These are phyloP conservation scores for Clistopyga incitator DNA, from an alignment of 2,888 invertebrate species.

Conservation along the genomic window DNA sequence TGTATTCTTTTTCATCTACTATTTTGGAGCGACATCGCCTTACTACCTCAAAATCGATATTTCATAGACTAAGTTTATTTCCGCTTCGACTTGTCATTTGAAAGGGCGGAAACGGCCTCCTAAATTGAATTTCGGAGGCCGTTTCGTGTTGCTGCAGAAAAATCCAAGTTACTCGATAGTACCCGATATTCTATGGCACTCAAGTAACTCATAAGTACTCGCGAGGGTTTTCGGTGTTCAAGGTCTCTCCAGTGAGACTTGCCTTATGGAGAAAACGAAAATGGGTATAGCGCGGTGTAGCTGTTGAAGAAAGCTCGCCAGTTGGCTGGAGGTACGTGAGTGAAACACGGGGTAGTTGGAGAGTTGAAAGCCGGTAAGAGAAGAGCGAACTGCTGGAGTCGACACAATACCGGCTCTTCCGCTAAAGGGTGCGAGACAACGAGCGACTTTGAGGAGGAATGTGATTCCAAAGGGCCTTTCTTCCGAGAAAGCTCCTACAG, in stretches of 20 bases:
- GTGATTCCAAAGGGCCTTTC: constrained; percentile 74
- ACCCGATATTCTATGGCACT: neutral
- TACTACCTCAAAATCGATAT: constrained; percentile 37
- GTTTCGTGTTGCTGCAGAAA: neutral
- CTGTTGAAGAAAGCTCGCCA: constrained; percentile 59
- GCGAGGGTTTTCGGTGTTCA: neutral
- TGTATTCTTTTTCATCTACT: constrained; percentile 62
- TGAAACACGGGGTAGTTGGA: constrained; percentile 47
- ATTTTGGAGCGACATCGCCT: neutral
- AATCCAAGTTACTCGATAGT: neutral
- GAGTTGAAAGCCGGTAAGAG: constrained; percentile 67
- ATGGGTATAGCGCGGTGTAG: constrained; percentile 34
- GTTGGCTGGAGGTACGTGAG: constrained; percentile 53
- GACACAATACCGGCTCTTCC: constrained; percentile 72
- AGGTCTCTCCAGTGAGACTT: constrained; percentile 30
- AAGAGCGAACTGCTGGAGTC: constrained; percentile 71
- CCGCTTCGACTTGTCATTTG: neutral
- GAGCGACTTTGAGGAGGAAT: constrained; percentile 72
- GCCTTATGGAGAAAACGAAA: constrained; percentile 42
- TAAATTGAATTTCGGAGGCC: constrained; percentile 26
- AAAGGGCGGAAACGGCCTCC: constrained; percentile 1
- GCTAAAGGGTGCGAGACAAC: constrained; percentile 72
- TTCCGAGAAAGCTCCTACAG: constrained; percentile 60
- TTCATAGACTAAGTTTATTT: constrained; percentile 20
- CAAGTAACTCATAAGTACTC: neutral